Base-by-base conservation (phyloP, 1,140 invertebrate genomes). In the Oppia nitens region DNA sequence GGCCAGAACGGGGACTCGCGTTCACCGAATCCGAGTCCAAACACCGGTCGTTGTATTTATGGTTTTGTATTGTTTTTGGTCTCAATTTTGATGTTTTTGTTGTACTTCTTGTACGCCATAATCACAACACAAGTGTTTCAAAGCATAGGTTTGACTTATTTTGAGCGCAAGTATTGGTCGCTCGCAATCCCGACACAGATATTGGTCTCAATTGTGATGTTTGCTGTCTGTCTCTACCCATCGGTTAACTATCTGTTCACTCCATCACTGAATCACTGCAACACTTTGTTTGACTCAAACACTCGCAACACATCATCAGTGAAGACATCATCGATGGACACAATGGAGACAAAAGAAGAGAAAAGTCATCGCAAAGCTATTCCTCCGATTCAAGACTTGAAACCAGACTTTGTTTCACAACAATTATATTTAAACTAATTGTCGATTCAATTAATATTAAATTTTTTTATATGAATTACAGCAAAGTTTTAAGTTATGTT, bases 151-250 rank as follows among this genome's bases (percentile, higher is more conserved):
- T 72, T 88, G 48, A 83, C 82, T 3, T 91, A 87, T 71, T 81
- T 79, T 68, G 84, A 89, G 2, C 81, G 87, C 66, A 85, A 86
- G 67, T 90, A 92, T 68, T 94, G 89, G 83, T 84, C 86, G 3
- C 73, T 89, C 17, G 83, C 85, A 50, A 74, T 91, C 53, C 89
- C 90, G 1, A 78, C 90, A 50, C 83, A 85, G 70, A 73, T 82
- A 48, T 74, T 86, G 56, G 79, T 82, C 6, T 78, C 77, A 1
- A 69, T 87, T 0, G 79, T 80, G 27, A 69, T 86, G 23, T 86
- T 89, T 74, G 83, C 79, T 21, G 82, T 87, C 67, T 71, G 86
- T 50, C 80, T 91, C 63, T 93, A 93, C 72, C 86, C 88, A 14
- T 82, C 83, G 60, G 76, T 87, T 21, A 88, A 85, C 68, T 77